Percentiles rank a stretch among this genome's conserved stretches.
phyloP scores from a whole-genome alignment of 2,888 invertebrate genomes.

The Drosophila emarginata region DNA sequence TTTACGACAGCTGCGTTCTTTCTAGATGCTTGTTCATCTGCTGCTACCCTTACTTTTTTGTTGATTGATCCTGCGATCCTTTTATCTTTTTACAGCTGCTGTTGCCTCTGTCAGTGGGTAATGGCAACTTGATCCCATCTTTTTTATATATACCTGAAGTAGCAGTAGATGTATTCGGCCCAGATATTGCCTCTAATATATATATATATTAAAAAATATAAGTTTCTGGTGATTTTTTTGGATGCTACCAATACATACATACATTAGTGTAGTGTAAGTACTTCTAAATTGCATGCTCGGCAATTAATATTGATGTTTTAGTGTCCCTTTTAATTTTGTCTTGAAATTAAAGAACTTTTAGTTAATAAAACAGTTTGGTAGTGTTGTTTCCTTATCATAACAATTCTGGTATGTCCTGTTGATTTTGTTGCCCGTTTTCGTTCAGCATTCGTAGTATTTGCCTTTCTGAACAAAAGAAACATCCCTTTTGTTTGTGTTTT shows the following conservation, averaged over 20 bases:
- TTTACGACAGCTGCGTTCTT: conserved; percentile 63
- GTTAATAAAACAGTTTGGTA: neutral
- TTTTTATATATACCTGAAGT: neutral
- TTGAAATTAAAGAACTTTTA: neutral
- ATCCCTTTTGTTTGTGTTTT: conserved; percentile 61
- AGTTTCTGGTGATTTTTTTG: no score
- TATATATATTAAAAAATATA: conserved; percentile 17
- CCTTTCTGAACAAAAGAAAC: conserved; percentile 51
- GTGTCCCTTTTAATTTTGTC: no score
- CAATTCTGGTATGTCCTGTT: conserved; percentile 2
- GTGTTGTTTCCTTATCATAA: no score
- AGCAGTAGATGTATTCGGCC: conserved; percentile 44
- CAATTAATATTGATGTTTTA: no score
- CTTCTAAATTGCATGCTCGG: no score
- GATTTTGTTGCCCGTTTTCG: conserved; percentile 50
- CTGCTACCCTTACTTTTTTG: conserved; percentile 53
- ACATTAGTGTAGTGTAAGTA: no score
- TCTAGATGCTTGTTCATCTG: conserved; percentile 29
- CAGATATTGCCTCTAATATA: conserved; percentile 35
- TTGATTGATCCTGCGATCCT: conserved; percentile 59
- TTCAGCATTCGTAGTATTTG: conserved; percentile 32
- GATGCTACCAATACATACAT: no score
- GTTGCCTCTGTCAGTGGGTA: conserved; percentile 16
- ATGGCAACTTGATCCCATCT: neutral
- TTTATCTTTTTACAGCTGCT: conserved; percentile 70